Conservation (phyloP, 1,140 invertebrate genomes). For the Bombus fervidus region DNA sequence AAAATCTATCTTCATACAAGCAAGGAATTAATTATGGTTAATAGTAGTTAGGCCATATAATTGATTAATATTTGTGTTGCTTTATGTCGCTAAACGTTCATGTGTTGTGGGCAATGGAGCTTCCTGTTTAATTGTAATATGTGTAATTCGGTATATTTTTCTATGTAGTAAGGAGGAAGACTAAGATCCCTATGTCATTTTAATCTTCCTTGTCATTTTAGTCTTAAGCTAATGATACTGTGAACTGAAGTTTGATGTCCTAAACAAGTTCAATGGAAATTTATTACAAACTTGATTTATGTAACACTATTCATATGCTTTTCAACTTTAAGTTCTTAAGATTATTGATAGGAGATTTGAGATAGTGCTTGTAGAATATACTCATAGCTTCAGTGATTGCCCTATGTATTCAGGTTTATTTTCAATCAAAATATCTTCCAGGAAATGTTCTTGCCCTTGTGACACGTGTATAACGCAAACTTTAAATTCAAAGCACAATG, state of each 20-base stretch:
- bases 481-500: not conserved
- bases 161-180: not conserved
- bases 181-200: not conserved
- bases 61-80: conserved; percentile 18
- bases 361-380: not conserved
- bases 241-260: not conserved
- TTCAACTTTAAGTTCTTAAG: not conserved
- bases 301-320: conserved; percentile 21
- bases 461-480: conserved; percentile 14
- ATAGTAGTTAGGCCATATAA: not conserved
- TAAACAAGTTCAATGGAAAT: conserved; percentile 28
- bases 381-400: conserved; percentile 16
- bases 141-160: not conserved
- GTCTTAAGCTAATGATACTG: not conserved
- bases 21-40: conserved; percentile 12
- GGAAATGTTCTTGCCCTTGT: conserved; percentile 47
- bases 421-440: conserved; percentile 18
- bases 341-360: not conserved
- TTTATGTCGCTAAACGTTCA: conserved; percentile 36
- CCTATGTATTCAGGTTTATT: conserved; percentile 54
- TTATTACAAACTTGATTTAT: conserved; percentile 5
- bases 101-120: conserved; percentile 33
- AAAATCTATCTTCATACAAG: not conserved
- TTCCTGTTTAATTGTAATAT: conserved; percentile 35
- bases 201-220: not conserved